Evolutionary conservation across 1,140 invertebrate genomes (phyloP), one percentile per base, ranked within the genome.

Genomic region (Proales similis): DNA sequence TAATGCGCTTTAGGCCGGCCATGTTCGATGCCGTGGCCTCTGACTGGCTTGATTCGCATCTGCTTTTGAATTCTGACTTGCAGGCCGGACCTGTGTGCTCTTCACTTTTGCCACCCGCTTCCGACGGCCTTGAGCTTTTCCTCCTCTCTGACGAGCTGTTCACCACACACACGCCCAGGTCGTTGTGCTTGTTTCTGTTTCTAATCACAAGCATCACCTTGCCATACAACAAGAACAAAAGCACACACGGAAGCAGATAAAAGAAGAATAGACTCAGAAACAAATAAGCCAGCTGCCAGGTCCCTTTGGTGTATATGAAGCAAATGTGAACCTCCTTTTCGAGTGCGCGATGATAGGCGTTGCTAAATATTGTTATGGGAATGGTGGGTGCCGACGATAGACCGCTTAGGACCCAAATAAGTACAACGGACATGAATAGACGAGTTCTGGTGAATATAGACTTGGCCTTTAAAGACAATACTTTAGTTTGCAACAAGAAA

Each of bases 191-290:
- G 32, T 26, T 57, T 32, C 51, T 24, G 30, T 57, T 57, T 19
- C 45, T 57, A 2, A 57, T 57, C 9, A 57, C 45, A 17, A 39
- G 27, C 3, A 57, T 42, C 27, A 57, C 32, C 19, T 57, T 57
- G 19, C 51, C 51, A 27, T 57, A 57, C 17, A 57, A 29, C 14
- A 57, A 26, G 19, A 57, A 57, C 24, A 57, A 12, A 4, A 42
- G 45, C 29, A 57, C 19, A 42, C 51, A 57, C 20, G 51, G 51
- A 14, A 57, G 30, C 14, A 57, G 45, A 43, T 57, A 57, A 27
- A 57, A 57, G 26, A 57, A 22, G 22, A 57, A 39, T 4, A 57
- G 24, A 7, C 36, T 42, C 22, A 42, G 29, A 39, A 42, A 57
- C 24, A 57, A 57, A 36, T 57, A 57, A n/a, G 32, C 19, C 12